Evolutionary conservation across 2,888 invertebrate genomes (phyloP).

Genomic region (Ellobium chinense): DNA sequence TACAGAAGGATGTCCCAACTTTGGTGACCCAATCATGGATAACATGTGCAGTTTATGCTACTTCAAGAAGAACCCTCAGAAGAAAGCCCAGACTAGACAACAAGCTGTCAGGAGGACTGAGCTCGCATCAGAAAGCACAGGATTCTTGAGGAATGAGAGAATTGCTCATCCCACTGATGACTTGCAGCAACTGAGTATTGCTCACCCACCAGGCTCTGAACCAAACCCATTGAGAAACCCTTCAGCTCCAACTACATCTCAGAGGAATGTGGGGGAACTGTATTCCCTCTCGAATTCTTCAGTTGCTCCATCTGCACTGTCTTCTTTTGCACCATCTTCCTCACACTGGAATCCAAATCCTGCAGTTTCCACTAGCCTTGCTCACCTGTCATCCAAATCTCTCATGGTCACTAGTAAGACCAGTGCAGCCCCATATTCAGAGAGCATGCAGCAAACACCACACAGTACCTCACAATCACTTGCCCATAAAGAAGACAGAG

Average conservation of each 20-base stretch:
- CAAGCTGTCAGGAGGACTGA: neutral
- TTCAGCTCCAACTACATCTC: neutral
- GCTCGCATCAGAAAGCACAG: neutral
- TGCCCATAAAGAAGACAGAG: neutral
- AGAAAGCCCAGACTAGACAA: neutral
- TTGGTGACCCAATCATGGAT: constrained; percentile 48
- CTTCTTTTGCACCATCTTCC: neutral
- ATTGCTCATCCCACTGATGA: neutral
- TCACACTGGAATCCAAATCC: neutral
- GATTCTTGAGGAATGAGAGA: neutral
- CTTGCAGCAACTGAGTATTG: neutral
- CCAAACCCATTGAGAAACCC: neutral
- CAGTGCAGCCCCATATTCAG: neutral
- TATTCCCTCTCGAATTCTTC: neutral
- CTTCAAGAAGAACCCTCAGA: neutral
- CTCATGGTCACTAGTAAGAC: neutral
- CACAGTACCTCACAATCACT: neutral
- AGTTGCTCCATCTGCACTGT: neutral
- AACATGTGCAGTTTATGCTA: constrained; percentile 49
- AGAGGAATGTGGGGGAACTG: neutral
- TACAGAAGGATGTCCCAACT: constrained; percentile 40
- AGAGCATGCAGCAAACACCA: neutral
- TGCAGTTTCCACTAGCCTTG: neutral
- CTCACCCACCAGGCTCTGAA: neutral
- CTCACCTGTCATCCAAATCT: neutral